These are phyloP conservation scores for Coelogynopora nodosa DNA, from an alignment of 2,888 invertebrate species.

Conservation along the genomic window DNA sequence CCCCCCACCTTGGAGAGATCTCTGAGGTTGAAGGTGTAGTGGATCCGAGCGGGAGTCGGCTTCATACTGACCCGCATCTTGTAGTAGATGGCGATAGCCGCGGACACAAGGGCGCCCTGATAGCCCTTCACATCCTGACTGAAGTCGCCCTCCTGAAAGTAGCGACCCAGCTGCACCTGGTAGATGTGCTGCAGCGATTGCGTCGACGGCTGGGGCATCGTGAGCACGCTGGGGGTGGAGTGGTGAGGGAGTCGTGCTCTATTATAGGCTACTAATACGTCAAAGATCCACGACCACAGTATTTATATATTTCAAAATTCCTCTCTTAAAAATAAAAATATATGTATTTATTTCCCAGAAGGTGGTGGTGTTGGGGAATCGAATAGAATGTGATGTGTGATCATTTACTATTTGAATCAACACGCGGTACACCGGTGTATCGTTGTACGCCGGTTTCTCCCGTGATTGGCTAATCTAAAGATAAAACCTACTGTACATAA, in stretches of 20 bases:
- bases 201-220: slow-evolving; percentile 60
- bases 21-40: slow-evolving; percentile 61
- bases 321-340: too few relatives aligned
- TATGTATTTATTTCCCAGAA: too few relatives aligned
- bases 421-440: too few relatives aligned
- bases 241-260: not conserved
- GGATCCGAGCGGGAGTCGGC: slow-evolving; percentile 61
- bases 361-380: too few relatives aligned
- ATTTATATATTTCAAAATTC: too few relatives aligned
- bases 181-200: slow-evolving; percentile 61
- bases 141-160: slow-evolving; percentile 60
- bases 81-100: slow-evolving; percentile 59
- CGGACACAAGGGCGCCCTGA: slow-evolving; percentile 57
- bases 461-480: too few relatives aligned
- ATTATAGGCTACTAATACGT: too few relatives aligned
- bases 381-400: not conserved
- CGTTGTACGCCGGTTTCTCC: too few relatives aligned
- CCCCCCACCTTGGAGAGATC: slow-evolving; percentile 58
- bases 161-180: slow-evolving; percentile 61
- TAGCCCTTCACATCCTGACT: slow-evolving; percentile 58
- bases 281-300: too few relatives aligned
- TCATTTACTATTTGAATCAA: too few relatives aligned
- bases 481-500: too few relatives aligned
- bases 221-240: slow-evolving; percentile 54
- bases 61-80: slow-evolving; percentile 57